Evolutionary conservation across 2,797 vertebrate genomes (phyloP).

Genomic region (Pachyuromys duprasi): DNA sequence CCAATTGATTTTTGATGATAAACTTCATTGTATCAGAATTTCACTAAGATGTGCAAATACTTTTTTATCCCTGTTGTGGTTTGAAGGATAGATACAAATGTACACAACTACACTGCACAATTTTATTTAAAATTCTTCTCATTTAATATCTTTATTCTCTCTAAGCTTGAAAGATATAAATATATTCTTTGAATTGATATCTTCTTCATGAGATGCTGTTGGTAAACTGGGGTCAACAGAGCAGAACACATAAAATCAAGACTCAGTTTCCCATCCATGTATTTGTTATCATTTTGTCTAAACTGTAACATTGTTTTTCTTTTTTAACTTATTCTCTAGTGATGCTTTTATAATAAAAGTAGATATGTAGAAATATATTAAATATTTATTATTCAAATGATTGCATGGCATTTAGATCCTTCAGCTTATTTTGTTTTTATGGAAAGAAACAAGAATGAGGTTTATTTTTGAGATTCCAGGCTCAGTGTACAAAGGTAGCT

Average conservation of each 20-base stretch:
- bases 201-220: conserved; percentile 6
- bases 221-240: not conserved
- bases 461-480: not conserved
- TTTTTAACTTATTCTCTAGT: not conserved
- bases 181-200: not conserved
- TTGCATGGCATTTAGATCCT: not conserved
- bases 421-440: conserved; percentile 4
- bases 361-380: not conserved
- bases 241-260: not conserved
- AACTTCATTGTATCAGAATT: conserved; percentile 53
- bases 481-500: not conserved
- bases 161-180: not conserved
- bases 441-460: not conserved
- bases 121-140: not conserved
- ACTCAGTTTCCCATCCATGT: not conserved
- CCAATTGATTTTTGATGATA: conserved; percentile 76
- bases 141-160: not conserved
- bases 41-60: conserved; percentile 1
- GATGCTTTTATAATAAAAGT: not conserved
- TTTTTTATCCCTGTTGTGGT: not conserved
- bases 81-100: not conserved
- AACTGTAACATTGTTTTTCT: not conserved
- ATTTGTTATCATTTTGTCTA: not conserved
- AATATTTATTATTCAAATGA: not conserved
- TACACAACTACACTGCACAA: not conserved